Percentiles rank a stretch among this genome's conserved stretches.
Conservation (phyloP, 2,888 invertebrate species). For the Lasioglossum lativentre region DNA sequence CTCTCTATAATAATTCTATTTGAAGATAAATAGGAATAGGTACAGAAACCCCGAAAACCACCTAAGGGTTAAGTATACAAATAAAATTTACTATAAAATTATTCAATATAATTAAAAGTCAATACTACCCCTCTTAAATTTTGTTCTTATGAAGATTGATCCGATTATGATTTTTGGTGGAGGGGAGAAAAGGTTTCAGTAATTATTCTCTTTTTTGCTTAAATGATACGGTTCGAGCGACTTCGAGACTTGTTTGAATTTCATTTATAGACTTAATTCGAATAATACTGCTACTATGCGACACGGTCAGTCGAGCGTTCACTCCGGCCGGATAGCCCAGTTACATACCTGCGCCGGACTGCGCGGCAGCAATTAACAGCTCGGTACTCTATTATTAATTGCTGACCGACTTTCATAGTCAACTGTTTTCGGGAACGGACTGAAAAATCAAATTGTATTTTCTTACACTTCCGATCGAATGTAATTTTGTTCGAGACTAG, state of each 20-base stretch:
- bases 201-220: background rate
- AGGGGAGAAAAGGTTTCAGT: background rate
- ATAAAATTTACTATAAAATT: too few relatives aligned
- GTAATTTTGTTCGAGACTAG: too few relatives aligned
- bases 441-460: background rate
- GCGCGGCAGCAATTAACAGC: background rate
- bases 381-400: conserved; percentile 7
- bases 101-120: too few relatives aligned
- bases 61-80: too few relatives aligned
- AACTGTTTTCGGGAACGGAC: background rate
- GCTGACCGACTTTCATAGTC: background rate
- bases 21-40: too few relatives aligned
- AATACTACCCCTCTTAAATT: too few relatives aligned
- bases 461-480: too few relatives aligned
- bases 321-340: background rate
- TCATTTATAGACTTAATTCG: background rate
- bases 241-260: background rate
- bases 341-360: background rate
- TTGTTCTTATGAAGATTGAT: too few relatives aligned
- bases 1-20: too few relatives aligned
- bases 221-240: background rate
- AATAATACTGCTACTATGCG: background rate
- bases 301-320: background rate
- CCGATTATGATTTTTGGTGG: background rate
- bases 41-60: too few relatives aligned